Percentiles rank a stretch among this genome's conserved stretches.
Conservation (phyloP, 2,113 vertebrate genomes). For the Pholis gunnellus region DNA sequence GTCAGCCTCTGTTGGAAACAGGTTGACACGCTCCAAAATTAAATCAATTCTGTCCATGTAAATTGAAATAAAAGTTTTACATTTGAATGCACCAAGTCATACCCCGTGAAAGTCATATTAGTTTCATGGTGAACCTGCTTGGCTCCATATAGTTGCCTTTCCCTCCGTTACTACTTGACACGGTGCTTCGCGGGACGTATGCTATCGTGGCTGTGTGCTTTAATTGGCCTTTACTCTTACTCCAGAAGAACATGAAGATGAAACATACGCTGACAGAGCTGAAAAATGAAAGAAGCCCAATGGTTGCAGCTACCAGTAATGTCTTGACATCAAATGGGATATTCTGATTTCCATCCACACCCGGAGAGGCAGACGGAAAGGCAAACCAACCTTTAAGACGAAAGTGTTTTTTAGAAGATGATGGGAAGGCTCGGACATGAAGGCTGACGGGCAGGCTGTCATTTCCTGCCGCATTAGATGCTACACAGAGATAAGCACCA, state of each 20-base stretch:
- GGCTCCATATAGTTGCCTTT: conserved; percentile 72
- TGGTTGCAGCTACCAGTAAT: conserved; percentile 85
- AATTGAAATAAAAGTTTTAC: background rate
- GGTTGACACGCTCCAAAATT: conserved; percentile 2
- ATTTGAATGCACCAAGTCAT: background rate
- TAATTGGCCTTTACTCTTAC: conserved; percentile 87
- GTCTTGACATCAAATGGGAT: conserved; percentile 84
- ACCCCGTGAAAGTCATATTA: conserved; percentile 73
- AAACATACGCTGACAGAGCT: conserved; percentile 90
- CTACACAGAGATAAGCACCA: conserved; percentile 87
- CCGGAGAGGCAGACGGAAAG: conserved; percentile 64
- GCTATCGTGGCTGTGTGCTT: conserved; percentile 88
- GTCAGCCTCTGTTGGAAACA: background rate
- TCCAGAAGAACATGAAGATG: conserved; percentile 90
- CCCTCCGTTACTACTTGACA: conserved; percentile 22
- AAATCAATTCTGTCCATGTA: background rate
- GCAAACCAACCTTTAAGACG: conserved; percentile 70
- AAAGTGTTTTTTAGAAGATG: conserved; percentile 67
- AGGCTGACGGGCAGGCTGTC: conserved; percentile 84
- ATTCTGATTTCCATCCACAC: conserved; percentile 49
- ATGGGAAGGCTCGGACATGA: conserved; percentile 75
- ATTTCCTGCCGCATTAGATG: conserved; percentile 88
- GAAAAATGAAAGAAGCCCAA: conserved; percentile 89
- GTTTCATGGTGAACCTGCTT: conserved; percentile 83
- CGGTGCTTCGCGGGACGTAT: conserved; percentile 82